Percentiles rank a stretch among this genome's conserved stretches.
Evolutionary conservation across 2,888 invertebrate species (phyloP).

Genomic region (Macropis europaea): DNA sequence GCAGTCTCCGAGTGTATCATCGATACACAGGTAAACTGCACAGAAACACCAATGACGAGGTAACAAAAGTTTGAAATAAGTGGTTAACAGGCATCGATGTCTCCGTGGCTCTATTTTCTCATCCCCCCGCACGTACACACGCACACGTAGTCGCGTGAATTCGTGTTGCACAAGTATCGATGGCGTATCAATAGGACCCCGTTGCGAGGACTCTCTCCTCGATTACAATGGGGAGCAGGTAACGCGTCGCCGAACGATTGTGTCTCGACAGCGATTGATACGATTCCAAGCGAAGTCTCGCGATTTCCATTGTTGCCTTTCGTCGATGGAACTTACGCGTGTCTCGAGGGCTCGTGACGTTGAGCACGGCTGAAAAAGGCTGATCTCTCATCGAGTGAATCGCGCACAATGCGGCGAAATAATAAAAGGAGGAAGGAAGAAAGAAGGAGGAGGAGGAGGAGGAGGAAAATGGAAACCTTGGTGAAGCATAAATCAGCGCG

Average conservation of each 20-base stretch:
- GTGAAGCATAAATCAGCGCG: constrained; percentile 44
- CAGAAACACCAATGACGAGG: too few species aligned
- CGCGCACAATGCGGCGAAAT: constrained; percentile 44
- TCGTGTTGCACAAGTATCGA: constrained; percentile 56
- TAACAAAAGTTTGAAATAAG: constrained; percentile 11
- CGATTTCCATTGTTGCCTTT: constrained; percentile 54
- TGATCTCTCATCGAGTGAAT: constrained; percentile 43
- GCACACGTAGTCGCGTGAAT: constrained; percentile 30
- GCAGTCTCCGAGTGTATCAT: too few species aligned
- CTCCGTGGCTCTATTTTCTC: constrained; percentile 32
- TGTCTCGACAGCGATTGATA: constrained; percentile 75
- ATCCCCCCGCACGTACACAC: constrained; percentile 10
- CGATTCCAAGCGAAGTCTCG: constrained; percentile 66
- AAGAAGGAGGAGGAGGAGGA: constrained; percentile 35
- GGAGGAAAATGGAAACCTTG: constrained; percentile 22
- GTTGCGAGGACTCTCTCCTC: constrained; percentile 43
- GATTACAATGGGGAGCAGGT: constrained; percentile 62
- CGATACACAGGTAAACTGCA: too few species aligned
- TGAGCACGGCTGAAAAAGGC: constrained; percentile 34
- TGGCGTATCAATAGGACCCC: constrained; percentile 58
- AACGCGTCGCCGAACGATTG: constrained; percentile 69
- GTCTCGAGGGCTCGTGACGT: constrained; percentile 33
- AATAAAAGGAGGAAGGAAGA: constrained; percentile 36
- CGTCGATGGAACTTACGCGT: constrained; percentile 34
- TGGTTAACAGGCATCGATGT: constrained; percentile 40